A percentile compares a stretch with the other conserved stretches of the same genome.
Conservation (phyloP, 2,888 invertebrate species). For the Agriotes lineatus region DNA sequence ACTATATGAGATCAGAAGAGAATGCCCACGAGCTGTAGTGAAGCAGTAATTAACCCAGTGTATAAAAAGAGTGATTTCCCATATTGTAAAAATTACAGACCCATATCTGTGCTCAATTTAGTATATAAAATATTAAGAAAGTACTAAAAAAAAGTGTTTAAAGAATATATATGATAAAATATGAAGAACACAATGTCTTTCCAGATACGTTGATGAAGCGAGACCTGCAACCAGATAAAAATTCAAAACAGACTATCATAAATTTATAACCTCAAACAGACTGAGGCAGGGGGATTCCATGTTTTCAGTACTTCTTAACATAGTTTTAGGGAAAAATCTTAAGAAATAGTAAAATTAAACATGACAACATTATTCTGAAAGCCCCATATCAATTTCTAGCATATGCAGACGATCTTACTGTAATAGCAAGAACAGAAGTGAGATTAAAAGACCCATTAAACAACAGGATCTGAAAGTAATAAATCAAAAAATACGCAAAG, state of each 20-base stretch:
- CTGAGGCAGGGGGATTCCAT: neutral
- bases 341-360: neutral
- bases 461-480: neutral
- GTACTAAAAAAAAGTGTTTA: no score
- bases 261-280: neutral
- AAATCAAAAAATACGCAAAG: neutral
- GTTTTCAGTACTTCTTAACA: neutral
- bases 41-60: no score
- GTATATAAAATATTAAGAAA: no score
- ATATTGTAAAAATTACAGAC: no score
- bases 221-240: no score
- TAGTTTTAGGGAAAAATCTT: neutral
- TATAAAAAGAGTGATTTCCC: no score
- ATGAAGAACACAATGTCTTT: no score
- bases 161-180: no score
- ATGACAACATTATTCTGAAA: neutral
- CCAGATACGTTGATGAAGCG: no score
- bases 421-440: neutral
- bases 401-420: neutral
- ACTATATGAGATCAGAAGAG: no score
- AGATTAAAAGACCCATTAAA: neutral
- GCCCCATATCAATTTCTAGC: neutral
- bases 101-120: no score
- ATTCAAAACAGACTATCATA: neutral
- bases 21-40: no score